These are phyloP conservation scores for Heliconius eleuchia DNA, from an alignment of 1,140 invertebrate species.

Conservation along the genomic window DNA sequence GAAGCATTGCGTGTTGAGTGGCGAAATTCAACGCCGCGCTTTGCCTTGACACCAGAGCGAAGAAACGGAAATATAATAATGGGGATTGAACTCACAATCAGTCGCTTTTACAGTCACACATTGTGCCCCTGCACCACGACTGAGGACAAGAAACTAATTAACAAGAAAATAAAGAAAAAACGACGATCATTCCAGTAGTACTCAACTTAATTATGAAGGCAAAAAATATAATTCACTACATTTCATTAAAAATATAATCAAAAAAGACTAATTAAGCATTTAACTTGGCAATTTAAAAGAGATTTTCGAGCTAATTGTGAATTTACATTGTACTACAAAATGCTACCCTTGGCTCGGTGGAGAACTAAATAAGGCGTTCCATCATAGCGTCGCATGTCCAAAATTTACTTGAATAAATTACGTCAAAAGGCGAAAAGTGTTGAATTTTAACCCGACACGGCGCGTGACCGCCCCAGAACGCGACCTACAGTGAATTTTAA, in stretches of 20 bases:
- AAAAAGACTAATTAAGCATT: neutral
- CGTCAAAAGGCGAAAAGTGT: constrained; percentile 58
- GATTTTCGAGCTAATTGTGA: constrained; percentile 23
- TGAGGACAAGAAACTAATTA: too few species aligned
- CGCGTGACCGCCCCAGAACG: constrained; percentile 53
- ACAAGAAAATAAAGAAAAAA: too few species aligned
- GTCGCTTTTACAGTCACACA: too few species aligned
- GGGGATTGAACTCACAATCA: too few species aligned
- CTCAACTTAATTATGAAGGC: neutral
- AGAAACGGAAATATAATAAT: too few species aligned
- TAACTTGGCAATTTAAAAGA: constrained; percentile 18
- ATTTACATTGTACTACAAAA: constrained; percentile 39
- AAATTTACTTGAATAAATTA: constrained; percentile 74
- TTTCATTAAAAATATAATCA: neutral
- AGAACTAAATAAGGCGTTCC: constrained; percentile 57
- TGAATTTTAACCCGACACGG: constrained; percentile 68
- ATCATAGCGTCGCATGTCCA: constrained; percentile 59
- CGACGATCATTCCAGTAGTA: neutral
- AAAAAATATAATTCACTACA: neutral
- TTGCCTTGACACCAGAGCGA: too few species aligned
- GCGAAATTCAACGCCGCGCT: too few species aligned
- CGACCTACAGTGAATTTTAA: constrained; percentile 54
- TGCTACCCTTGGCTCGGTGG: constrained; percentile 36
- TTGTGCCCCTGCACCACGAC: too few species aligned
- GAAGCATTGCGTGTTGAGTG: too few species aligned